phyloP scores from a whole-genome alignment of 2,797 vertebrate genomes.

The Sarcoramphus papa region DNA sequence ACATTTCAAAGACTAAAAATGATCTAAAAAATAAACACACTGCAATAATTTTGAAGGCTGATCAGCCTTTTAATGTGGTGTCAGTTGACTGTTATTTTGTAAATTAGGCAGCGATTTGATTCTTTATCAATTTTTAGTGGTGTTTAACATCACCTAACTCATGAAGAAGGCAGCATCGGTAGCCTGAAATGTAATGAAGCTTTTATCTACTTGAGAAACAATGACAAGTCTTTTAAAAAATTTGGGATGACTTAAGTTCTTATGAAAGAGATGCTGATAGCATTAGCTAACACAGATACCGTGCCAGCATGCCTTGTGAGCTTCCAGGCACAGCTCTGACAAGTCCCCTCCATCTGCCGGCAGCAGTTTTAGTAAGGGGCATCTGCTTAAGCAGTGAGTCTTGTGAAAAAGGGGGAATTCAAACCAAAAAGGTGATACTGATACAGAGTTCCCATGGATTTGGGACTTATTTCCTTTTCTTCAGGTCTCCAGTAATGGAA shows the following conservation, averaged over 20 bases:
- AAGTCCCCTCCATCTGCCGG: not conserved
- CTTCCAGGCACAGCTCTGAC: not conserved
- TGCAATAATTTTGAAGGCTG: constrained; percentile 69
- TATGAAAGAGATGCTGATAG: constrained; percentile 31
- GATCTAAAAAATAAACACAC: constrained; percentile 67
- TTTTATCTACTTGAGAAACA: constrained; percentile 62
- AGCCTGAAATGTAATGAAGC: constrained; percentile 28
- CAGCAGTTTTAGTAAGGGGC: not conserved
- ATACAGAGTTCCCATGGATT: not conserved
- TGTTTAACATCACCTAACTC: constrained; percentile 62
- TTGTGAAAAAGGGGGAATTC: not conserved
- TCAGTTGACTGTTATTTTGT: constrained; percentile 63
- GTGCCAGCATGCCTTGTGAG: not conserved
- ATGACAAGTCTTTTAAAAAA: constrained; percentile 56
- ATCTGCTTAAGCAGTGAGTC: not conserved
- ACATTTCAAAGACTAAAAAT: constrained; percentile 73
- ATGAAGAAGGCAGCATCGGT: constrained; percentile 13
- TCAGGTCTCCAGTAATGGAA: not conserved
- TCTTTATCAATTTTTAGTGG: constrained; percentile 63
- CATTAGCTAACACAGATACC: not conserved
- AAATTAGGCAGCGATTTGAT: constrained; percentile 68
- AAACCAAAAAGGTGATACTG: not conserved
- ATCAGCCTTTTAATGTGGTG: constrained; percentile 68
- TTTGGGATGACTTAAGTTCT: constrained; percentile 35
- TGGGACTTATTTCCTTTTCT: not conserved